Conservation (phyloP, 2,797 vertebrate genomes). For the Odontamblyopus rebecca region DNA sequence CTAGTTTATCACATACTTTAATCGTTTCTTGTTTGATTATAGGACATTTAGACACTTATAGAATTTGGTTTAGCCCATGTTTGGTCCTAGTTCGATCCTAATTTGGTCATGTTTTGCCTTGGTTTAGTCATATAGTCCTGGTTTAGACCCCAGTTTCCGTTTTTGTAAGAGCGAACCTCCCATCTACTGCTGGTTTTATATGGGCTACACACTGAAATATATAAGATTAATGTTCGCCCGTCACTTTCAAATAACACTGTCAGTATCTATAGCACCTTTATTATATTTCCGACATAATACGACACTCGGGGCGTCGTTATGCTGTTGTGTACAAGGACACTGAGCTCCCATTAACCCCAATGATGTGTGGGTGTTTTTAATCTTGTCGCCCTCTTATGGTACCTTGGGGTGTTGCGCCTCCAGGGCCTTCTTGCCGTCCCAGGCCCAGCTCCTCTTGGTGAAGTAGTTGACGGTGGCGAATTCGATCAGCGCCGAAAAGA, state of each 20-base stretch:
- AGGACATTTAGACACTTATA: no score
- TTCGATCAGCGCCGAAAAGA: slow-evolving; percentile 96
- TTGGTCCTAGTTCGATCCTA: no score
- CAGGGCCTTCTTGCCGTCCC: slow-evolving; percentile 95
- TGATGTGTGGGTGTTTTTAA: not conserved
- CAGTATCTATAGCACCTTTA: not conserved
- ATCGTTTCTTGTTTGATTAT: no score
- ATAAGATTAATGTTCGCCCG: not conserved
- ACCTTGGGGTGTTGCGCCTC: slow-evolving; percentile 83
- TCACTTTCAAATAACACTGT: not conserved
- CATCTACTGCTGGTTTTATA: no score
- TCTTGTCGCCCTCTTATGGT: not conserved
- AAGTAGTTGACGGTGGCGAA: slow-evolving; percentile 99
- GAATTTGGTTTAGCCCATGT: no score
- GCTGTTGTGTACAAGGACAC: not conserved
- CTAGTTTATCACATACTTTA: no score
- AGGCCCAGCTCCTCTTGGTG: slow-evolving; percentile 98
- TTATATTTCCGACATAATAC: not conserved
- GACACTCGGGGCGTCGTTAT: not conserved
- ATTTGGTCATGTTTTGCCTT: no score
- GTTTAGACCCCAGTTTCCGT: no score
- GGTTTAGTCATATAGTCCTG: no score
- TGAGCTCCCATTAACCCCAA: not conserved
- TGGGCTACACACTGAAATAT: no score
- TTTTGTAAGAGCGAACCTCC: no score